These are phyloP conservation scores for Kryptolebias ocellatus DNA, from an alignment of 2,797 vertebrate genomes.

Conservation along the genomic window DNA sequence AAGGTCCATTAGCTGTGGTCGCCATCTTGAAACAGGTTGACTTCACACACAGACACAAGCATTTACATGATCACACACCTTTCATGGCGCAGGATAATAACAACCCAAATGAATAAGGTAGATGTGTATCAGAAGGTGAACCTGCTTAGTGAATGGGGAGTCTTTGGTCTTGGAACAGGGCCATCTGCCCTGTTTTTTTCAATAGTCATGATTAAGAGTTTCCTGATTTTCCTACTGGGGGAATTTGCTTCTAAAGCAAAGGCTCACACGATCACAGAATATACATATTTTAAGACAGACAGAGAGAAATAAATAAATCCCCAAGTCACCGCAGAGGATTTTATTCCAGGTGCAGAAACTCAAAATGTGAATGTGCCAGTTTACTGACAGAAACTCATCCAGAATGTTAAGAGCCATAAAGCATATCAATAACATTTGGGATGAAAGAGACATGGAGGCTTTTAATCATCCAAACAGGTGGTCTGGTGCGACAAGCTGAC, in stretches of 20 bases:
- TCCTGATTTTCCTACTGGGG: neutral
- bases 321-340: neutral
- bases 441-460: neutral
- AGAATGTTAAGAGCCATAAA: neutral
- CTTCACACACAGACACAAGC: too few relatives aligned
- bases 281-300: too few relatives aligned
- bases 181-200: neutral
- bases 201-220: neutral
- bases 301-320: conserved; percentile 3
- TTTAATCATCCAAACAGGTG: neutral
- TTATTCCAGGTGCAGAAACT: neutral
- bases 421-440: neutral
- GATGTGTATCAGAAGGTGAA: neutral
- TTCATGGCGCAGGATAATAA: neutral
- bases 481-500: neutral
- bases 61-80: too few relatives aligned
- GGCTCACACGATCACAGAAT: neutral
- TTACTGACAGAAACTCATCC: neutral
- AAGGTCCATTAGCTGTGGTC: too few relatives aligned
- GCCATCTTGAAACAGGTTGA: too few relatives aligned
- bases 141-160: neutral
- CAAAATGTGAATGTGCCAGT: neutral
- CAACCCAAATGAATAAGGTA: too few relatives aligned
- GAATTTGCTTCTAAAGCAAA: neutral
- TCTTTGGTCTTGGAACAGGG: neutral